Evolutionary conservation across 1,140 invertebrate species (phyloP).

Genomic region (Eulimnadia texana): DNA sequence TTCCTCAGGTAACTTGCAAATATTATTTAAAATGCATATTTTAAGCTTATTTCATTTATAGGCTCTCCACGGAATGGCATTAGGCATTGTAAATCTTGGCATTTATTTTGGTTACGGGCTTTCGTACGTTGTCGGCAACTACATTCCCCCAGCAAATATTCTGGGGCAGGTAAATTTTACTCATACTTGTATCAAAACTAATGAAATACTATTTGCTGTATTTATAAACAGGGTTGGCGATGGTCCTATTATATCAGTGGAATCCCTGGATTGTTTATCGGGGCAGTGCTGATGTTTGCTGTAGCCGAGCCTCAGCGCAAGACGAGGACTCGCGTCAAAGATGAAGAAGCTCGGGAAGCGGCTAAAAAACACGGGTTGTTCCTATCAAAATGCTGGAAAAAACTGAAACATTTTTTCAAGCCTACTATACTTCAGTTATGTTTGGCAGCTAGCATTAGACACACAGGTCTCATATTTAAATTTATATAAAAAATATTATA

Average conservation of each 20-base stretch:
- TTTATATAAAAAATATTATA: too few relatives aligned
- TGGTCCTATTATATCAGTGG: slow-evolving; percentile 71
- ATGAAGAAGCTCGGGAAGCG: slow-evolving; percentile 35
- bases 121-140: slow-evolving; percentile 78
- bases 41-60: slow-evolving; percentile 14
- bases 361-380: slow-evolving; percentile 25
- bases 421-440: slow-evolving; percentile 66
- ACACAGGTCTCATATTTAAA: slow-evolving; percentile 48
- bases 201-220: slow-evolving; percentile 1
- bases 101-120: slow-evolving; percentile 89
- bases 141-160: slow-evolving; percentile 60
- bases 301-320: slow-evolving; percentile 60
- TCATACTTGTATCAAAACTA: neutral
- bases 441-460: slow-evolving; percentile 73
- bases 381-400: slow-evolving; percentile 11
- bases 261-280: slow-evolving; percentile 59
- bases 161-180: slow-evolving; percentile 48
- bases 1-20: slow-evolving; percentile 41
- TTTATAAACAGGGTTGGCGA: slow-evolving; percentile 63
- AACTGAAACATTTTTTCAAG: slow-evolving; percentile 41
- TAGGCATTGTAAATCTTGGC: slow-evolving; percentile 91
- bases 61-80: slow-evolving; percentile 64
- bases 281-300: slow-evolving; percentile 53
- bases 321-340: slow-evolving; percentile 45
- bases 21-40: neutral